Conservation (phyloP, 1,140 invertebrate species). For the Anastatus disparis region DNA sequence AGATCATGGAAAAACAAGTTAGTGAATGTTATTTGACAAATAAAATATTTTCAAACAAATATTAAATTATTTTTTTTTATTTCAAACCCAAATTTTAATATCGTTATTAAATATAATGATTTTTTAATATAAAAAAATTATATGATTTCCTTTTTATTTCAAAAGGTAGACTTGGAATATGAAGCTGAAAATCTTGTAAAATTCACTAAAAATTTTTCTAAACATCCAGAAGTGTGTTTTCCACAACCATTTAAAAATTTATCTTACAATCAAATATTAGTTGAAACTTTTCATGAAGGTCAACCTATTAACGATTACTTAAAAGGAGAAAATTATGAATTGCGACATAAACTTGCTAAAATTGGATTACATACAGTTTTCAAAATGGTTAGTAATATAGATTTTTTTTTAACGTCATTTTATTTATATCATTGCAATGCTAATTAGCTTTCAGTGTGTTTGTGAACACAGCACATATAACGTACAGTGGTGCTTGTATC, state of each 20-base stretch:
- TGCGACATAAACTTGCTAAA: slow-evolving; percentile 57
- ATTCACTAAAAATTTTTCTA: slow-evolving; percentile 64
- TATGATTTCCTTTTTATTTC: not conserved
- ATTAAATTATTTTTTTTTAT: not conserved
- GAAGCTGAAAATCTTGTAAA: slow-evolving; percentile 62
- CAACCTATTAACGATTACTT: slow-evolving; percentile 60
- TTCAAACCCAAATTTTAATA: too few relatives aligned
- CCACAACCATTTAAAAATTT: slow-evolving; percentile 59
- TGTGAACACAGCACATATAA: too few relatives aligned
- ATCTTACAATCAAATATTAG: slow-evolving; percentile 58
- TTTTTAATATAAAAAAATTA: not conserved
- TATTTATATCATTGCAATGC: too few relatives aligned
- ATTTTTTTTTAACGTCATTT: not conserved
- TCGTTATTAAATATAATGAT: too few relatives aligned
- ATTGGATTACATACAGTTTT: slow-evolving; percentile 64
- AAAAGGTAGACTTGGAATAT: slow-evolving; percentile 59
- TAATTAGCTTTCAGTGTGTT: too few relatives aligned
- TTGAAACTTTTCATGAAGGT: slow-evolving; percentile 69
- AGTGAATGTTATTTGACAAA: slow-evolving; percentile 36
- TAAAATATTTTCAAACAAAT: slow-evolving; percentile 27
- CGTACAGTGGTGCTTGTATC: too few relatives aligned
- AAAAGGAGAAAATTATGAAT: slow-evolving; percentile 33
- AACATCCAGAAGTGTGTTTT: slow-evolving; percentile 56
- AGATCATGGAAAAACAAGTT: slow-evolving; percentile 66
- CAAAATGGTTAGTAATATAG: slow-evolving; percentile 68